A percentile compares a stretch with the other conserved stretches of the same genome.
phyloP scores from a whole-genome alignment of 2,797 vertebrate species.

The Sebastes diploproa region DNA sequence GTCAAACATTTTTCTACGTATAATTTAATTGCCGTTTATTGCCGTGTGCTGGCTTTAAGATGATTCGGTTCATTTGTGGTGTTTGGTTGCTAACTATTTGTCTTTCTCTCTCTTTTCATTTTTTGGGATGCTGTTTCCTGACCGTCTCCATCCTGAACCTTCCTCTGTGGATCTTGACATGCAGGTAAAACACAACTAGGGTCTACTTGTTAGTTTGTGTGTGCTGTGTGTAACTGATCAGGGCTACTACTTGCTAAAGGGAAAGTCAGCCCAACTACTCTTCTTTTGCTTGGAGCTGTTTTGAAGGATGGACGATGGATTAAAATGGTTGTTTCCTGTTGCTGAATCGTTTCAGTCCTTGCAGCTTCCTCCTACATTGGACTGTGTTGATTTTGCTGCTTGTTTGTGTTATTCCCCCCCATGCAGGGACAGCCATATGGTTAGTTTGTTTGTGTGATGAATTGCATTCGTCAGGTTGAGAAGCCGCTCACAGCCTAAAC shows the following conservation, averaged over 20 bases:
- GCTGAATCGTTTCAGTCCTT: neutral
- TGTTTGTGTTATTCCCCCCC: constrained; percentile 41
- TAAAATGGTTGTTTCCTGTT: neutral
- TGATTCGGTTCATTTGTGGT: neutral
- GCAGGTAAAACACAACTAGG: constrained; percentile 48
- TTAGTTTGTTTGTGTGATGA: constrained; percentile 35
- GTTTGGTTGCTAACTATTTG: neutral
- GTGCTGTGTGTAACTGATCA: neutral
- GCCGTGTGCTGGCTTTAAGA: neutral
- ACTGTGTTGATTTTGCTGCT: constrained; percentile 22
- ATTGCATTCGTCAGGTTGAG: constrained; percentile 12
- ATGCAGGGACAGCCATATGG: constrained; percentile 47
- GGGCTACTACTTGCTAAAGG: neutral
- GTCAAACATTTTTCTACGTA: neutral
- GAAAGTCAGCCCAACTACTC: neutral
- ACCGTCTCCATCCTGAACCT: neutral
- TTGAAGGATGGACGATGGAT: neutral
- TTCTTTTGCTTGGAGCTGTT: neutral
- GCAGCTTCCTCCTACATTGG: constrained; percentile 2
- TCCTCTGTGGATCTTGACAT: constrained; percentile 8
- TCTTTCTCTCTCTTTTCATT: neutral
- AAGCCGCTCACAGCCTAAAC: constrained; percentile 5
- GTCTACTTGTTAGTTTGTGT: neutral
- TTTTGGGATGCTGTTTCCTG: constrained; percentile 4
- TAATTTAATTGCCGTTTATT: neutral